Base-by-base conservation (phyloP, 1,140 invertebrate genomes). In the Cherax quadricarinatus region DNA sequence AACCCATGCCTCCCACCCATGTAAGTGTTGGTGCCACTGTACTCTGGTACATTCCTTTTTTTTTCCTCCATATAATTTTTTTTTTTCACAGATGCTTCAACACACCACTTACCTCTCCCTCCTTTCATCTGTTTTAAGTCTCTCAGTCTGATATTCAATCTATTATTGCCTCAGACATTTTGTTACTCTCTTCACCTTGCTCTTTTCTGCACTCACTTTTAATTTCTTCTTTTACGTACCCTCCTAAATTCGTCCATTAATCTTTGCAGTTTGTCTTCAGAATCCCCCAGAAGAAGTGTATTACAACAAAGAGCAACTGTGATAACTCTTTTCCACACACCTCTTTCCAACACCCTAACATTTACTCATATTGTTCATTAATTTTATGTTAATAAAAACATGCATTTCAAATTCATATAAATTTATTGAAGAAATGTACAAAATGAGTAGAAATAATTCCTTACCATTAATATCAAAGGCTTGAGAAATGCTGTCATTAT, bases 381-480 rank as follows among this genome's bases (percentile, higher is more conserved):
- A 18, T 66, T 16, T 18, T 66, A 66, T 57, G 1, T 4, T 57
- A 57, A 57, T 57, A 41, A 57, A 57, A 57, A 57, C 53, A 0
- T 57, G 53, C 53, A 57, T 30, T 24, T 2, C 21, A 30, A 60
- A 83, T 60, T 57, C 49, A 83, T 83, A 83, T n/a, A 83, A 57
- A 24, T 81, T 83, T 83, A 83, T 83, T 83, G 81, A 83, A 83
- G 53, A 60, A 83, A 83, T 83, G 49, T 83, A 83, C 81, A 83
- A 83, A 83, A 83, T 60, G 81, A 83, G 51, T 83, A 83, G 81
- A 83, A 83, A 83, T 60, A 18, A 83, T 83, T 83, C 81, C 81
- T 83, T 83, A 53, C 81, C 81, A 51, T 83, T 12, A 83, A 60
- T 60, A 83, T 53, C 51, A 60, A n/a, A 9, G n/a, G 24, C n/a